phyloP scores from a whole-genome alignment of 23 tunicate species.

The Ciona savignyi region DNA sequence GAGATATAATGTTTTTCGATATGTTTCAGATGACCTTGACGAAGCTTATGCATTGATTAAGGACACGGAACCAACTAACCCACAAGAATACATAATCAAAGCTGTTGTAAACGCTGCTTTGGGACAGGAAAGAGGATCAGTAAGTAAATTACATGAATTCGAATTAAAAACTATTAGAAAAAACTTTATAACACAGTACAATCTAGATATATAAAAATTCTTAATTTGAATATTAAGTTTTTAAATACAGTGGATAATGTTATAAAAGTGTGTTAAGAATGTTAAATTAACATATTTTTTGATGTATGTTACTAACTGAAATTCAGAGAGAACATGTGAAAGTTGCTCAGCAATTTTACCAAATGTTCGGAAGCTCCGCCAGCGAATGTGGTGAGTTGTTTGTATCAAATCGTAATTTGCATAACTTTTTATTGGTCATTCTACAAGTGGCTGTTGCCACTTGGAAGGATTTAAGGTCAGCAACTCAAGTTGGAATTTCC shows the following conservation, averaged over 20 bases:
- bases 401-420: too few species aligned
- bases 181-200: too few species aligned
- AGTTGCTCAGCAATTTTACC: constrained; percentile 90
- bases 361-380: constrained; percentile 89
- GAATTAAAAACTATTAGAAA: too few species aligned
- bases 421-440: too few species aligned
- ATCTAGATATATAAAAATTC: too few species aligned
- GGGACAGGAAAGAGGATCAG: constrained; percentile 86
- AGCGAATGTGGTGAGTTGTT: constrained; percentile 88
- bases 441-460: too few species aligned
- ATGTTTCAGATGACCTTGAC: constrained; percentile 51
- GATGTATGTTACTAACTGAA: neutral
- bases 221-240: too few species aligned
- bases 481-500: too few species aligned
- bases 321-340: constrained; percentile 87
- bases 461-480: too few species aligned
- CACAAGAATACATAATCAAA: constrained; percentile 94
- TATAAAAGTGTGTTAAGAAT: too few species aligned
- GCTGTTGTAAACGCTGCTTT: constrained; percentile 86
- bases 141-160: constrained; percentile 6
- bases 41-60: constrained; percentile 94
- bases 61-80: constrained; percentile 76
- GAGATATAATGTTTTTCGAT: neutral
- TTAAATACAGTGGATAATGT: too few species aligned
- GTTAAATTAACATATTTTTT: too few species aligned